Evolutionary conservation across 2,888 invertebrate species (phyloP).

Genomic region (Pimpla rufipes): DNA sequence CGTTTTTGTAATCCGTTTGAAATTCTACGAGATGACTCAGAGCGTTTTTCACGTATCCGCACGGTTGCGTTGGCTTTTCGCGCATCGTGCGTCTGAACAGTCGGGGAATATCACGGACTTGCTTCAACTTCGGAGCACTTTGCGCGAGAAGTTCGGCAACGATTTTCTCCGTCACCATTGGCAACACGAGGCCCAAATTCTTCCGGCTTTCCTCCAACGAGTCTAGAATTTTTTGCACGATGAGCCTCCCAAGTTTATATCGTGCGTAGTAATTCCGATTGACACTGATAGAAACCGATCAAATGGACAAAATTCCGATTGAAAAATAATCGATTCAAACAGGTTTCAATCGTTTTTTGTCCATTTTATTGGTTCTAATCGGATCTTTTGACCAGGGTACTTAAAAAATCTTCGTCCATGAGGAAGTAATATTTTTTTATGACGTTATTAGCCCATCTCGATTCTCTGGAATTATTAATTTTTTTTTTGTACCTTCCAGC

Average conservation of each 20-base stretch:
- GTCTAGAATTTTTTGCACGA: constrained; percentile 62
- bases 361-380: too few relatives aligned
- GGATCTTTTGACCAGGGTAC: too few relatives aligned
- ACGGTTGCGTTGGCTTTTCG: constrained; percentile 93
- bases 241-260: background rate
- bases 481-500: constrained; percentile 75
- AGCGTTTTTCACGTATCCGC: constrained; percentile 91
- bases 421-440: too few relatives aligned
- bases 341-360: too few relatives aligned
- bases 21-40: constrained; percentile 88
- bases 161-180: constrained; percentile 83
- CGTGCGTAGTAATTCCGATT: too few relatives aligned
- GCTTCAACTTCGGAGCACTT: constrained; percentile 89
- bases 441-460: too few relatives aligned
- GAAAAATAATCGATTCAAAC: too few relatives aligned
- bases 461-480: background rate
- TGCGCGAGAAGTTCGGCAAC: constrained; percentile 84
- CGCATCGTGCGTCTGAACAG: constrained; percentile 96
- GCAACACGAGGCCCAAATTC: constrained; percentile 71
- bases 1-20: constrained; percentile 85
- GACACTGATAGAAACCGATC: too few relatives aligned
- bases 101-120: constrained; percentile 97
- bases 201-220: constrained; percentile 72
- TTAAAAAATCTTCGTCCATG: too few relatives aligned
- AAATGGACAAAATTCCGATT: too few relatives aligned